A percentile compares a stretch with the other conserved stretches of the same genome.
These are phyloP conservation scores for Biston betularia DNA, from an alignment of 2,888 invertebrate species.

Conservation along the genomic window DNA sequence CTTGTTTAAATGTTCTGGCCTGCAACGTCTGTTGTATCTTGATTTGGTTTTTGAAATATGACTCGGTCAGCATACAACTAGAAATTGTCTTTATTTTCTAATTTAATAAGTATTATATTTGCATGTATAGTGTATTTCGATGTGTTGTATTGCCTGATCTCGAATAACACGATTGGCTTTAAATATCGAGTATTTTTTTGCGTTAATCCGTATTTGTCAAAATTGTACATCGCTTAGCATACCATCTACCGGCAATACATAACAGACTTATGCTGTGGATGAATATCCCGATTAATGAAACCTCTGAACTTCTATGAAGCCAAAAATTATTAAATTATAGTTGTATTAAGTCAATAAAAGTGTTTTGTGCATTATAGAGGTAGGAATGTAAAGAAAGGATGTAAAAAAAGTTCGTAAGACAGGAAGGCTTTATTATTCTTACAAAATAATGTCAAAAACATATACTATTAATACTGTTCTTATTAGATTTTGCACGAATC, in stretches of 20 bases:
- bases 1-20: constrained; percentile 22
- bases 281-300: constrained; percentile 10
- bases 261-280: constrained; percentile 61
- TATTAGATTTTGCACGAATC: neutral
- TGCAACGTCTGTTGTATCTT: constrained; percentile 24
- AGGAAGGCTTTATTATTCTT: no score
- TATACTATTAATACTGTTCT: neutral
- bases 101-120: constrained; percentile 36
- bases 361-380: no score
- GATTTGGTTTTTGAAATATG: constrained; percentile 38
- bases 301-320: constrained; percentile 20
- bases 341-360: no score
- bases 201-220: constrained; percentile 53
- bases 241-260: constrained; percentile 79
- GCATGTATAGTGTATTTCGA: constrained; percentile 49
- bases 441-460: no score
- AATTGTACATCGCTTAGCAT: constrained; percentile 73
- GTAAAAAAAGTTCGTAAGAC: no score
- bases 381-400: no score
- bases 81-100: constrained; percentile 29
- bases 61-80: constrained; percentile 40
- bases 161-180: constrained; percentile 73
- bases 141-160: constrained; percentile 75
- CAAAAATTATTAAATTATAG: constrained; percentile 2
- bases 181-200: constrained; percentile 42